Evolutionary conservation across 2,797 vertebrate genomes (phyloP).

Genomic region (Channa striata): DNA sequence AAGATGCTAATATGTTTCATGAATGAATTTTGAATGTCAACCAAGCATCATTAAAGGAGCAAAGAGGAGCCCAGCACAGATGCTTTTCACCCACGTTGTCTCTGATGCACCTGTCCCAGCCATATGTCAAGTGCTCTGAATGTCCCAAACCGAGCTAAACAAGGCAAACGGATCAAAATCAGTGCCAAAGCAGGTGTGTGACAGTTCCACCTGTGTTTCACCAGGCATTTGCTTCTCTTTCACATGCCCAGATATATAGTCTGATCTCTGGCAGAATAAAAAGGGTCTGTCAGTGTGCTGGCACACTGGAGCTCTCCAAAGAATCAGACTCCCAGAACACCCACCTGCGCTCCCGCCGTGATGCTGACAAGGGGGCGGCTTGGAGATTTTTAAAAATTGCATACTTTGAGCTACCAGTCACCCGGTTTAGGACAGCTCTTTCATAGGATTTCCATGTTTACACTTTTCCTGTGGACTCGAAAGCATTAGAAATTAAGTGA

Average conservation of each 20-base stretch:
- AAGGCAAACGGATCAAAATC: slow-evolving; percentile 67
- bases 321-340: slow-evolving; percentile 46
- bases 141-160: slow-evolving; percentile 61
- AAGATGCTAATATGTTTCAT: slow-evolving; percentile 50
- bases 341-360: slow-evolving; percentile 60
- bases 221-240: slow-evolving; percentile 50
- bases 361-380: slow-evolving; percentile 21
- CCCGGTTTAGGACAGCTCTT: slow-evolving; percentile 9
- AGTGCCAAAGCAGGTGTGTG: slow-evolving; percentile 69
- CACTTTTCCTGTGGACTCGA: background rate
- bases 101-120: slow-evolving; percentile 67
- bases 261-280: slow-evolving; percentile 69
- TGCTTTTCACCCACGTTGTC: slow-evolving; percentile 61
- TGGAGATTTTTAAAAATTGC: background rate
- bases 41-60: slow-evolving; percentile 47
- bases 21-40: slow-evolving; percentile 67
- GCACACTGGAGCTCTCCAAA: slow-evolving; percentile 51
- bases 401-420: slow-evolving; percentile 23
- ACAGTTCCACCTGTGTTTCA: slow-evolving; percentile 76
- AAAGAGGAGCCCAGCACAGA: slow-evolving; percentile 57
- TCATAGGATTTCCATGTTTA: slow-evolving; percentile 14
- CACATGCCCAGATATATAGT: slow-evolving; percentile 64
- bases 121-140: slow-evolving; percentile 69
- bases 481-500: background rate
- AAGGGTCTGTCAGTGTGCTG: slow-evolving; percentile 69